A percentile compares a stretch with the other conserved stretches of the same genome.
Conservation (phyloP, 1,140 invertebrate species). For the Sitobion miscanthi region DNA sequence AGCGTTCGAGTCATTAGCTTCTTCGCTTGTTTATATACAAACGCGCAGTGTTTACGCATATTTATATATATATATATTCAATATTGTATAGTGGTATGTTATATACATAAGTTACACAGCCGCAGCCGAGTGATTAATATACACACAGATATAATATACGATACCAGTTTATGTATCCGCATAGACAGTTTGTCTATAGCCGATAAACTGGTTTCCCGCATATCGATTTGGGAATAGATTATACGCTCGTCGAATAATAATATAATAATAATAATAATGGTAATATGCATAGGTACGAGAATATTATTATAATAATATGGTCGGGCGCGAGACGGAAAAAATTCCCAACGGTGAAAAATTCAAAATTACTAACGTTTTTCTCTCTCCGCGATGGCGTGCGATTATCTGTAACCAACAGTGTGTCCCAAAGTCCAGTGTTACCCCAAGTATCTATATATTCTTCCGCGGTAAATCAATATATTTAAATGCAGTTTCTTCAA, state of each 20-base stretch:
- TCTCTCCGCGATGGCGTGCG: background rate
- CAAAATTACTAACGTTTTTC: background rate
- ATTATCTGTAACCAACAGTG: background rate
- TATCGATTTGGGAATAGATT: constrained; percentile 25
- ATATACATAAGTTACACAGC: background rate
- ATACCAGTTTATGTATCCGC: constrained; percentile 42
- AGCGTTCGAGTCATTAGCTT: background rate
- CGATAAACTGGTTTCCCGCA: constrained; percentile 22
- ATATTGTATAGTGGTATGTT: background rate
- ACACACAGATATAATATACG: constrained; percentile 36
- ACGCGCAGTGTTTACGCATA: no score
- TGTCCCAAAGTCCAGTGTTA: background rate
- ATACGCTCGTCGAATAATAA: background rate
- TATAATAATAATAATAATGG: constrained; percentile 23
- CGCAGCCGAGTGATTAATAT: constrained; percentile 19
- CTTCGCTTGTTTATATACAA: background rate
- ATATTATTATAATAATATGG: constrained; percentile 11
- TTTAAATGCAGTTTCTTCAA: background rate
- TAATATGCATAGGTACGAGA: background rate
- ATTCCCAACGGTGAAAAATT: background rate
- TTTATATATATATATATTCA: background rate
- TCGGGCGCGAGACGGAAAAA: background rate
- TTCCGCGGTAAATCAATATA: background rate
- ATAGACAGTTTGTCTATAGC: constrained; percentile 31
- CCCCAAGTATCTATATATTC: no score